These are phyloP conservation scores for Mus spretus DNA, from an alignment of 2,797 vertebrate genomes.

Conservation along the genomic window DNA sequence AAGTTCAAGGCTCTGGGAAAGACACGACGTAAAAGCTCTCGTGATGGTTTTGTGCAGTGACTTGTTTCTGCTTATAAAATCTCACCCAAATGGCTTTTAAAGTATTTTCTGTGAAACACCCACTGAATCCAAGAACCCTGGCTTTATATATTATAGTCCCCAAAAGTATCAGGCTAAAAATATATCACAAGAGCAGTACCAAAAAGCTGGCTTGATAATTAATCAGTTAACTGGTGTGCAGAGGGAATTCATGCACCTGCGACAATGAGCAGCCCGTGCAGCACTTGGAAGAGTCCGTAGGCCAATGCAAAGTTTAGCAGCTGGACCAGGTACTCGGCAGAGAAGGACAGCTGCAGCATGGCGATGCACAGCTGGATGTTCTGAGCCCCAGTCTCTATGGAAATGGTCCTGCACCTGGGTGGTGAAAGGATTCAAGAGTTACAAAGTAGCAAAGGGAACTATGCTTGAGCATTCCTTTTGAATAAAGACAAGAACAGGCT, in stretches of 20 bases:
- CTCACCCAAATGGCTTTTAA: not conserved
- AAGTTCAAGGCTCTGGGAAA: not conserved
- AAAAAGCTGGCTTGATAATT: not conserved
- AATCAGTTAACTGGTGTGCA: not conserved
- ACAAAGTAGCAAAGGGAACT: not conserved
- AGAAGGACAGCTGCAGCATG: conserved; percentile 86
- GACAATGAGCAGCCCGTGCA: conserved; percentile 84
- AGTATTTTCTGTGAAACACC: conserved; percentile 43
- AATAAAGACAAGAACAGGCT: not conserved
- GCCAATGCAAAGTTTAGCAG: conserved; percentile 86
- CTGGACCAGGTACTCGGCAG: conserved; percentile 75
- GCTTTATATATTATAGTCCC: not conserved
- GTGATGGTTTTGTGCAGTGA: not conserved
- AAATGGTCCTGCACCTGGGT: conserved; percentile 88
- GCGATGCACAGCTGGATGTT: conserved; percentile 88
- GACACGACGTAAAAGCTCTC: not conserved
- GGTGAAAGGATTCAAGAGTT: not conserved
- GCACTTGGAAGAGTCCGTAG: conserved; percentile 85
- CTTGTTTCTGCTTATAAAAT: conserved; percentile 18
- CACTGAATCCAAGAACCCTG: not conserved
- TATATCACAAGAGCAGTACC: not conserved
- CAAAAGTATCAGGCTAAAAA: conserved; percentile 37
- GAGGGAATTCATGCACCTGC: conserved; percentile 77
- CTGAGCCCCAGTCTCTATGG: conserved; percentile 89
- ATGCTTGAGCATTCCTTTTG: not conserved